phyloP scores from a whole-genome alignment of 2,888 invertebrate species.

The Drosophila vallismaia region DNA sequence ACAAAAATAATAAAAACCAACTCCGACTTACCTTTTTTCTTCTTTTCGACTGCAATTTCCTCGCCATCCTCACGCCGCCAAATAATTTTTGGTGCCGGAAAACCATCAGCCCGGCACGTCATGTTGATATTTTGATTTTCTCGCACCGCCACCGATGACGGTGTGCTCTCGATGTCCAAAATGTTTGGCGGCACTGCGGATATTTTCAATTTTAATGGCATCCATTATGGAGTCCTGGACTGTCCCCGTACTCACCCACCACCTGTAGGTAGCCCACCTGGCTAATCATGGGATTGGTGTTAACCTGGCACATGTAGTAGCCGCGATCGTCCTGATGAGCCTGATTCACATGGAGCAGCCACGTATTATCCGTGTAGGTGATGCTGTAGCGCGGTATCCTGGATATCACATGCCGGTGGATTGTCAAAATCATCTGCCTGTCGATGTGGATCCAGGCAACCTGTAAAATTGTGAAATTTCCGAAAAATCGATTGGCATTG shows the following conservation, averaged over 20 bases:
- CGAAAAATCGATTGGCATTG: constrained; percentile 14
- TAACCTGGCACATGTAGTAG: constrained; percentile 87
- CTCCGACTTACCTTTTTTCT: constrained; percentile 84
- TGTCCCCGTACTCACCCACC: constrained; percentile 88
- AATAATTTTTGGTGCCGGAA: constrained; percentile 95
- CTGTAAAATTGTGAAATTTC: constrained; percentile 84
- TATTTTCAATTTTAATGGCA: not conserved
- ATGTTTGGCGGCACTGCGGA: constrained; percentile 96
- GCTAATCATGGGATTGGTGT: constrained; percentile 97
- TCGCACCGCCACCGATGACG: constrained; percentile 95
- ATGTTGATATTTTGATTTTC: constrained; percentile 97
- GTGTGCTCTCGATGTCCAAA: constrained; percentile 94
- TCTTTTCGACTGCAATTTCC: constrained; percentile 92
- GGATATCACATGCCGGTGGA: constrained; percentile 95
- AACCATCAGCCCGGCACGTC: constrained; percentile 95
- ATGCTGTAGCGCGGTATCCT: constrained; percentile 95
- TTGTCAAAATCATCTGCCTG: constrained; percentile 96
- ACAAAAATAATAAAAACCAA: not conserved
- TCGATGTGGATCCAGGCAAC: constrained; percentile 98
- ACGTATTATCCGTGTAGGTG: constrained; percentile 95
- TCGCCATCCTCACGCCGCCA: constrained; percentile 97
- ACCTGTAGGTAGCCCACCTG: constrained; percentile 97
- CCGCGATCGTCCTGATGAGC: constrained; percentile 96
- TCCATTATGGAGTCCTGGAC: not conserved
- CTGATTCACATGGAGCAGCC: constrained; percentile 94